Conservation (phyloP, 2,113 vertebrate species). For the Butorides virescens region DNA sequence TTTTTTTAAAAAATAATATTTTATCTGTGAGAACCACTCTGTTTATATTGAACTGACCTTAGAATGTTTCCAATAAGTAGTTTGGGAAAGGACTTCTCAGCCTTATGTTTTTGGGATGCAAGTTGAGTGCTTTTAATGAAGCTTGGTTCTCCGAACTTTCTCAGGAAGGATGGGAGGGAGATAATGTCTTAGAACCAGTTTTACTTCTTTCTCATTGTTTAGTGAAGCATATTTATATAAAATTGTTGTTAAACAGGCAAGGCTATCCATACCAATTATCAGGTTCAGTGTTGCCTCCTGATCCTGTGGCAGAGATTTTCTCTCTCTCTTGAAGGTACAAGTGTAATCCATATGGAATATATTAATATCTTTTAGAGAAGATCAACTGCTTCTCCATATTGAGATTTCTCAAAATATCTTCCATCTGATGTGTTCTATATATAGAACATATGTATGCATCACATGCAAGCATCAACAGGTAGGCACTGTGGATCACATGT, state of each 20-base stretch:
- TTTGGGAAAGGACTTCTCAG: not conserved
- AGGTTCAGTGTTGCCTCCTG: not conserved
- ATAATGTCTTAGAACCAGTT: not conserved
- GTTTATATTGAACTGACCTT: not conserved
- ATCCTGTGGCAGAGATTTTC: not conserved
- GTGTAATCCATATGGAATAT: not conserved
- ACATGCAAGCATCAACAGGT: not conserved
- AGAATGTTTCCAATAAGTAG: not conserved
- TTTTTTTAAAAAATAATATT: not conserved
- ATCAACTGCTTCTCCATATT: not conserved
- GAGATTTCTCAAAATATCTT: not conserved
- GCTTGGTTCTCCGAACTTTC: not conserved
- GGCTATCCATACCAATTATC: not conserved
- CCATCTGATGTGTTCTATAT: not conserved
- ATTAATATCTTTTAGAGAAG: not conserved
- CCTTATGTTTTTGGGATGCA: not conserved
- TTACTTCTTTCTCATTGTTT: not conserved
- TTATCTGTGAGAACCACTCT: not conserved
- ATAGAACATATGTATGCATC: not conserved
- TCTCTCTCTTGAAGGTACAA: not conserved
- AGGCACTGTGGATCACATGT: too few relatives aligned
- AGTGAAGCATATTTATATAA: not conserved
- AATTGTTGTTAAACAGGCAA: not conserved
- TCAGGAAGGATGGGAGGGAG: not conserved
- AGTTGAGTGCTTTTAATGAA: not conserved